A percentile compares a stretch with the other conserved stretches of the same genome.
Evolutionary conservation across 2,113 vertebrate species (phyloP).

Genomic region (Gymnogyps californianus): DNA sequence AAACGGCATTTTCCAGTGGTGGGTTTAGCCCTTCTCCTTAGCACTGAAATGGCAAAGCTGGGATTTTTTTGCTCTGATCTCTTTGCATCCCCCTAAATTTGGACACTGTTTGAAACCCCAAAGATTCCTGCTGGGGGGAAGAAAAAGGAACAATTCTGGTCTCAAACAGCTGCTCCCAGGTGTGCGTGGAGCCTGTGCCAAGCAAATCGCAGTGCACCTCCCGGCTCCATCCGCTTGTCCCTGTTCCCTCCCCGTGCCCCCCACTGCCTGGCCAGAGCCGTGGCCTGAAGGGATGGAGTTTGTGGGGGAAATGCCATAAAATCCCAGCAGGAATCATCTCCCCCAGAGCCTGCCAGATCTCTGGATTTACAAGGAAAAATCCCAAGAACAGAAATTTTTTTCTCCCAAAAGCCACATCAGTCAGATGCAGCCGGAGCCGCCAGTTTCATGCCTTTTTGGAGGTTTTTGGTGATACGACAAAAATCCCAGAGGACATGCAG

Average conservation of each 20-base stretch:
- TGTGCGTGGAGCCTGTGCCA: background rate
- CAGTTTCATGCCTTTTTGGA: background rate
- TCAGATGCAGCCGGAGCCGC: background rate
- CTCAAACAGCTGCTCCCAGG: background rate
- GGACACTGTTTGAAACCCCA: background rate
- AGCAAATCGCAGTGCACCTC: background rate
- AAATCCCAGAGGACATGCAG: background rate
- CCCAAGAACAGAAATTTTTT: background rate
- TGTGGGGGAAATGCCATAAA: background rate
- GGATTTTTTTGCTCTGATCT: background rate
- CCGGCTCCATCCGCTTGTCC: accelerated
- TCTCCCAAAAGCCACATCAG: background rate
- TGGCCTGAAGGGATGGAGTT: background rate
- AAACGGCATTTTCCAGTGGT: background rate
- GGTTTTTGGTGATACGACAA: background rate
- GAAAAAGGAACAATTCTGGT: background rate
- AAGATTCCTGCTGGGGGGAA: background rate
- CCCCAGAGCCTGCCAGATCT: background rate
- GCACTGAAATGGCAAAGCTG: background rate
- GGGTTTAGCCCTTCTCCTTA: background rate
- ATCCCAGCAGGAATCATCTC: background rate
- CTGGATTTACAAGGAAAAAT: background rate
- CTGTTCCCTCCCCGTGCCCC: background rate
- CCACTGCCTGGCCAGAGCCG: background rate
- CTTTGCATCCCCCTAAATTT: background rate